Percentiles rank a stretch among this genome's conserved stretches.
Evolutionary conservation across 2,797 vertebrate genomes (phyloP).

Genomic region (Kryptolebias ocellatus): DNA sequence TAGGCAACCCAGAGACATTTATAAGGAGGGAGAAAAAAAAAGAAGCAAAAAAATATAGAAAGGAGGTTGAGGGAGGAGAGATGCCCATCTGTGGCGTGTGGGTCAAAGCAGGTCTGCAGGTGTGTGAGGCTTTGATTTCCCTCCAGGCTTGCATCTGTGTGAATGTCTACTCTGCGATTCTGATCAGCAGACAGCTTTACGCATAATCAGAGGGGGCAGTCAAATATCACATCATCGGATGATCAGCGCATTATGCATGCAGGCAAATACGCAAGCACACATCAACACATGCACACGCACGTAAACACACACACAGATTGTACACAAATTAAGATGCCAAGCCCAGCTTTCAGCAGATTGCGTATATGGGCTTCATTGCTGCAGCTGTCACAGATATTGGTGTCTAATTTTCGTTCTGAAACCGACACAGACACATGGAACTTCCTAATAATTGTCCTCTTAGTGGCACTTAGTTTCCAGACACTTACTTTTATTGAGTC

Average conservation of each 20-base stretch:
- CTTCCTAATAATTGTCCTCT: constrained; percentile 12
- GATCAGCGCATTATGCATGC: constrained; percentile 67
- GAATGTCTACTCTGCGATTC: constrained; percentile 57
- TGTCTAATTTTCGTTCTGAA: background rate
- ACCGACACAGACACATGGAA: constrained; percentile 2
- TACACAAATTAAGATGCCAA: constrained; percentile 31
- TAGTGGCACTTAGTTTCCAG: constrained; percentile 11
- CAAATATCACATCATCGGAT: constrained; percentile 63
- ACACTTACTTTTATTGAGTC: constrained; percentile 34
- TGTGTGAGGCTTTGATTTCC: constrained; percentile 75
- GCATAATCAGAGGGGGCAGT: constrained; percentile 69
- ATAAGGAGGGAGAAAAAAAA: constrained; percentile 17
- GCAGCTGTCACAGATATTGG: constrained; percentile 26
- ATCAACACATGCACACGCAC: constrained; percentile 12
- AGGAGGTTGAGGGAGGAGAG: constrained; percentile 50
- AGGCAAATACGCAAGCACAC: constrained; percentile 13
- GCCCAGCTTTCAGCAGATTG: constrained; percentile 20
- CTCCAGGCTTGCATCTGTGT: constrained; percentile 59
- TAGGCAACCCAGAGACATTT: constrained; percentile 28
- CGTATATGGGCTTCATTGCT: constrained; percentile 3
- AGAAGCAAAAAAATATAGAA: constrained; percentile 23
- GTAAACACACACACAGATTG: constrained; percentile 17
- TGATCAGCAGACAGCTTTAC: constrained; percentile 70
- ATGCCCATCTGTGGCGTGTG: constrained; percentile 68
- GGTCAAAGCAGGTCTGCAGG: constrained; percentile 73